A percentile compares a stretch with the other conserved stretches of the same genome.
Evolutionary conservation across 2,113 vertebrate species (phyloP).

Genomic region (Odobenus rosmarus): DNA sequence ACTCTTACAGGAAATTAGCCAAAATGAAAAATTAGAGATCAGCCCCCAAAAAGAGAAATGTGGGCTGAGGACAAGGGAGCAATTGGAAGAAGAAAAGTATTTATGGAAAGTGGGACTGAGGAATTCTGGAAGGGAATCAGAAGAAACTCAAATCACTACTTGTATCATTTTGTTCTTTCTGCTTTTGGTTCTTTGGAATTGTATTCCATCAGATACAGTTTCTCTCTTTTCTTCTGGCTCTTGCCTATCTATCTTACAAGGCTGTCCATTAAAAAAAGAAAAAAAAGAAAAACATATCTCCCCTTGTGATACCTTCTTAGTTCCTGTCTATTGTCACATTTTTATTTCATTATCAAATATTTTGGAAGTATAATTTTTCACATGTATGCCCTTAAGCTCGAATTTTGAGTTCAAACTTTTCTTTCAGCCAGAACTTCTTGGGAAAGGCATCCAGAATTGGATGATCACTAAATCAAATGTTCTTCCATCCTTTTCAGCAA

Average conservation of each 20-base stretch:
- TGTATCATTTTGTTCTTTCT: neutral
- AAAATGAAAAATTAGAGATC: neutral
- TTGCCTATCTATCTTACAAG: neutral
- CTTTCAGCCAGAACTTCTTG: neutral
- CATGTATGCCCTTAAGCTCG: neutral
- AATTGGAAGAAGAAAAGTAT: neutral
- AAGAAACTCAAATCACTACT: too few species aligned
- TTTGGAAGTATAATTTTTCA: neutral
- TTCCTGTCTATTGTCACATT: neutral
- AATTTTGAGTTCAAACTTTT: neutral
- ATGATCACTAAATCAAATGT: neutral
- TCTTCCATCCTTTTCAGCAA: neutral
- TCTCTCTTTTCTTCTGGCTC: neutral
- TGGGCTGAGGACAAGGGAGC: neutral
- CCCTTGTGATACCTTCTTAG: neutral
- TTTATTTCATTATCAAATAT: neutral
- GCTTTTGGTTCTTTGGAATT: neutral
- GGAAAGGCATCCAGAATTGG: neutral
- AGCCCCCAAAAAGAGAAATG: neutral
- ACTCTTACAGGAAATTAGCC: neutral
- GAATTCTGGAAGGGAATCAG: neutral
- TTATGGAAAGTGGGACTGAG: neutral
- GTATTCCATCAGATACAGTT: neutral
- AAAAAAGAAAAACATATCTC: neutral
- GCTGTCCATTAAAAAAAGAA: neutral